Evolutionary conservation across 2,797 vertebrate species (phyloP).

Genomic region (Tragopan temminckii): DNA sequence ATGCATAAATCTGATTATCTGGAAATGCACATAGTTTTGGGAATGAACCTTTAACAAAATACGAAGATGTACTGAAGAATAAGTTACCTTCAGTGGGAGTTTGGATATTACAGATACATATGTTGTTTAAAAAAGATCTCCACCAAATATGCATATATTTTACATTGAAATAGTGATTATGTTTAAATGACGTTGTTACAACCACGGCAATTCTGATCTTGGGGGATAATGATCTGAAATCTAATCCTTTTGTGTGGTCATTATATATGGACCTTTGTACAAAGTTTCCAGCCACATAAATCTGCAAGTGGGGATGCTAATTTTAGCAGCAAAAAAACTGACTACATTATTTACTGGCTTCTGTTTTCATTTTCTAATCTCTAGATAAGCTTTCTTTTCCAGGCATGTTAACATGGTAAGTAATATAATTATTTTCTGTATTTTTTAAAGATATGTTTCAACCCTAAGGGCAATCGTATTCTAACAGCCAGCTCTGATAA

Average conservation of each 20-base stretch:
- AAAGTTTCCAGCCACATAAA: not conserved
- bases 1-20: not conserved
- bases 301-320: not conserved
- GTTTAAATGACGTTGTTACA: not conserved
- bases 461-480: conserved; percentile 89
- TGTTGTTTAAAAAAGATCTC: not conserved
- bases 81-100: not conserved
- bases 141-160: not conserved
- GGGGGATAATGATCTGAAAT: not conserved
- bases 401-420: not conserved
- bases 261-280: not conserved
- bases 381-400: not conserved
- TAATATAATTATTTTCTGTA: not conserved
- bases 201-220: not conserved
- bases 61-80: not conserved
- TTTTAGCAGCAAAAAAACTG: not conserved
- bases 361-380: not conserved
- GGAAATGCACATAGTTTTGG: not conserved
- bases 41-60: not conserved
- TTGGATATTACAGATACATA: not conserved
- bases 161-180: not conserved
- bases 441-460: conserved; percentile 91
- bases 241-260: not conserved
- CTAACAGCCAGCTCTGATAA: conserved; percentile 94
- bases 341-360: not conserved